A percentile compares a stretch with the other conserved stretches of the same genome.
phyloP scores from a whole-genome alignment of 2,888 invertebrate genomes.

The Drymonia ruficornis region DNA sequence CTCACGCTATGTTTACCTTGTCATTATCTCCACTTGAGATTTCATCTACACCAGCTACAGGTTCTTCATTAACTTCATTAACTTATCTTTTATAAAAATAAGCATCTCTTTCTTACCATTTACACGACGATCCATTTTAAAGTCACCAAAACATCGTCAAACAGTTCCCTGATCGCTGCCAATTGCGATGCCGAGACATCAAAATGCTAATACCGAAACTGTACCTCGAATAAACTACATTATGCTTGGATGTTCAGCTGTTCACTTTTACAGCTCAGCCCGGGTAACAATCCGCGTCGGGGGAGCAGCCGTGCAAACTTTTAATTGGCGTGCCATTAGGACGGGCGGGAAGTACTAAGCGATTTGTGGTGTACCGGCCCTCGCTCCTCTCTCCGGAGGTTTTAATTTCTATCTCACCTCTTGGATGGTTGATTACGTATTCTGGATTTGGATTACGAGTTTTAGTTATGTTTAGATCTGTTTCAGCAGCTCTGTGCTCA shows the following conservation, averaged over 20 bases:
- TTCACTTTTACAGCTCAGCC: conserved; percentile 77
- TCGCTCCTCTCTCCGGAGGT: conserved; percentile 74
- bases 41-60: too few species aligned
- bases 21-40: too few species aligned
- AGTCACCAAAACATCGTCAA: conserved; percentile 35
- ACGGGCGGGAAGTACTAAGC: conserved; percentile 81
- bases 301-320: conserved; percentile 77
- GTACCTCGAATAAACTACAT: conserved; percentile 73
- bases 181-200: conserved; percentile 61
- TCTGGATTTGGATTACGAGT: conserved; percentile 42
- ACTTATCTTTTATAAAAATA: too few species aligned
- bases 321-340: conserved; percentile 85
- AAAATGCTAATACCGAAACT: conserved; percentile 75
- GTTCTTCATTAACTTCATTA: too few species aligned
- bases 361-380: conserved; percentile 84
- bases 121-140: neutral
- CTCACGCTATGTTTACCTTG: too few species aligned
- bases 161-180: conserved; percentile 41
- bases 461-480: conserved; percentile 15
- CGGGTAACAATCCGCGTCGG: conserved; percentile 73
- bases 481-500: neutral
- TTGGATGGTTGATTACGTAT: conserved; percentile 58
- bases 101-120: too few species aligned
- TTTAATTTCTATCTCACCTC: conserved; percentile 78
- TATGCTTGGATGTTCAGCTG: conserved; percentile 70